Base-by-base conservation (phyloP, 2,113 vertebrate species). In the Salminus brasiliensis region DNA sequence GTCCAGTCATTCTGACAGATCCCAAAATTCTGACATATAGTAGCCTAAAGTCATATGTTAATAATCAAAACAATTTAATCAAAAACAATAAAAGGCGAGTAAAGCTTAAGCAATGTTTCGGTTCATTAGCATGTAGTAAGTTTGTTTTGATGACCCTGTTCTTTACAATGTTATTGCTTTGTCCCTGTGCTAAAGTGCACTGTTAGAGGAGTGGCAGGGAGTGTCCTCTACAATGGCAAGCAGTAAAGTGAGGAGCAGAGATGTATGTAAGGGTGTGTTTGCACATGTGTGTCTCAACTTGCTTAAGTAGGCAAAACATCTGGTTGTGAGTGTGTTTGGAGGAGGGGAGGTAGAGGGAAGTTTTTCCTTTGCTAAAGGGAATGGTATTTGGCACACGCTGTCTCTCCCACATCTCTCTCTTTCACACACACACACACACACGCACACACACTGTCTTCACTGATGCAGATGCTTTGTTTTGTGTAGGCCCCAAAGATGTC, bases 301-400 rank as follows among this genome's bases (percentile, higher is more conserved):
- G 86, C 85, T 89, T 78, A 87, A 86, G 83, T 87, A 78, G 80
- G 85, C 83, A 79, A 81, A 87, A 87, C 86, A 89, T 88, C 85
- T 89, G 86, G 83, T 36, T 39, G 39, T 72, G 70, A 41, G 47
- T 57, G 53, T 79, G 78, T 66, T 68, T 60, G 77, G 74, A 57
- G 72, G 59, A 55, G 72, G 59, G 72, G 57, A 74, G 47, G 1
- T 71, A 82, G 86, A 60, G 76, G 85, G 84, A 85, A 85, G 83
- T 82, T 77, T 85, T 86, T 75, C 70, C 9, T 85, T 75, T 85
- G 83, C 69, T 90, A 66, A 88, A 87, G 81, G 79, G 81, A 88
- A 75, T 88, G 88, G 83, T 84, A 85, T 89, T 87, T 87, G 81
- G 83, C 79, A 81, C 78, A 71, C 53, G 52, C 70, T 71, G 68